Evolutionary conservation across 2,113 vertebrate genomes (phyloP).

Genomic region (Eptesicus fuscus): DNA sequence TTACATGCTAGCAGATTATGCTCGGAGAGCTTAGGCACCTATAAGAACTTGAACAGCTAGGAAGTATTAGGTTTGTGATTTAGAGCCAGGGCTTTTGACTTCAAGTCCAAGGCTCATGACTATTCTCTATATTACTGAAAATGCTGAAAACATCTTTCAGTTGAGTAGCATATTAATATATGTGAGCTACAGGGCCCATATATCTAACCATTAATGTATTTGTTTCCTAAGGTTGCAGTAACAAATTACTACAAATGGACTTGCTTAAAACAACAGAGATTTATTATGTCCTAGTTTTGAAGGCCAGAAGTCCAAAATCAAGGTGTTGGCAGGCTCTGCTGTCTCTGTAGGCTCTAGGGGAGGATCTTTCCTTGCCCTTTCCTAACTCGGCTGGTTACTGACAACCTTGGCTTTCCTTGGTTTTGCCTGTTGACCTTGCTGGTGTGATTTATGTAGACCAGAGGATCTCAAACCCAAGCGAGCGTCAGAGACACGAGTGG

Average conservation of each 20-base stretch:
- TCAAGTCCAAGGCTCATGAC: not conserved
- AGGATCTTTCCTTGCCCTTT: not conserved
- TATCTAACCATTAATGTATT: not conserved
- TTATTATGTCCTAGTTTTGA: not conserved
- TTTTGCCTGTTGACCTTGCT: not conserved
- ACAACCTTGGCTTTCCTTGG: not conserved
- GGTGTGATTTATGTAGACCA: not conserved
- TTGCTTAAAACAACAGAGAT: not conserved
- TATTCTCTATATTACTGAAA: not conserved
- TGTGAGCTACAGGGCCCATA: not conserved
- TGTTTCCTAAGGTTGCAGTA: not conserved
- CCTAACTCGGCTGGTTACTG: not conserved
- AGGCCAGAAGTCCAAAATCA: not conserved
- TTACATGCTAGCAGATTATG: not conserved
- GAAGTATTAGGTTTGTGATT: not conserved
- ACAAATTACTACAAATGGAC: not conserved
- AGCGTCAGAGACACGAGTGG: fast-evolving
- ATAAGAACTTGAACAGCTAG: not conserved
- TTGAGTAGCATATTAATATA: not conserved
- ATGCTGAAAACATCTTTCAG: not conserved
- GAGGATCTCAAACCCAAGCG: fast-evolving
- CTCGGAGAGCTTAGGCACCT: not conserved
- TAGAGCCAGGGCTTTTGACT: not conserved
- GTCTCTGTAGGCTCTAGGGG: not conserved
- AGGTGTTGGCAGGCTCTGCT: not conserved